Percentiles rank a stretch among this genome's conserved stretches.
Evolutionary conservation across 2,888 invertebrate species (phyloP).

Genomic region (Diabrotica balteata): DNA sequence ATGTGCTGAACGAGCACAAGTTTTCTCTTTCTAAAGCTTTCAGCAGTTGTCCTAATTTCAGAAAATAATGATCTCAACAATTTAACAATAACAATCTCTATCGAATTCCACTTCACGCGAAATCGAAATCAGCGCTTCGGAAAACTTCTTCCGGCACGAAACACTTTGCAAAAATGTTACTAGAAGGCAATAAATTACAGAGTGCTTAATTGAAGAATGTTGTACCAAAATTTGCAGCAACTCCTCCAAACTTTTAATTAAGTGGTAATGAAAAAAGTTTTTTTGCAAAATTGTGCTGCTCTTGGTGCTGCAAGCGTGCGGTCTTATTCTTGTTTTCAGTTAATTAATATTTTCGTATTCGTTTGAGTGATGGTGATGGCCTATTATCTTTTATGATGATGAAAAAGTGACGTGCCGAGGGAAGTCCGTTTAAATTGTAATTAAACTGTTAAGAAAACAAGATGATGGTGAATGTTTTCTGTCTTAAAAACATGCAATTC

Average conservation of each 20-base stretch:
- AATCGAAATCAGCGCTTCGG: constrained; percentile 17
- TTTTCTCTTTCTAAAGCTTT: background rate
- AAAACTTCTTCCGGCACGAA: constrained; percentile 20
- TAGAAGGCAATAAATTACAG: constrained; percentile 32
- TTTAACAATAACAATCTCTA: constrained; percentile 15
- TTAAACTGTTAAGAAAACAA: no score
- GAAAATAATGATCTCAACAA: constrained; percentile 13
- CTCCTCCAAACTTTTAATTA: constrained; percentile 32
- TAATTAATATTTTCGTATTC: constrained; percentile 30
- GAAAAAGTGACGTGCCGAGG: no score
- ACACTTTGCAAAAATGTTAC: constrained; percentile 28
- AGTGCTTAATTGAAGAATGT: constrained; percentile 35
- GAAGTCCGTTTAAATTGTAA: no score
- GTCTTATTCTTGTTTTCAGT: constrained; percentile 24
- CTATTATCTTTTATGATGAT: constrained; percentile 21
- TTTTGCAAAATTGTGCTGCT: constrained; percentile 18
- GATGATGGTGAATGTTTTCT: no score
- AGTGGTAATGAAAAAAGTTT: constrained; percentile 37
- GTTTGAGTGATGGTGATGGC: constrained; percentile 10
- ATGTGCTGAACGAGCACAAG: no score
- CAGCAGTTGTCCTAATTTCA: constrained; percentile 1
- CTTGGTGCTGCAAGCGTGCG: constrained; percentile 8
- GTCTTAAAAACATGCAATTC: no score
- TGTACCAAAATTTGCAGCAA: constrained; percentile 27
- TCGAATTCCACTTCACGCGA: constrained; percentile 17